Evolutionary conservation across 2,797 vertebrate species (phyloP), one percentile per base, ranked within the genome.

Genomic region (Mycteria americana): DNA sequence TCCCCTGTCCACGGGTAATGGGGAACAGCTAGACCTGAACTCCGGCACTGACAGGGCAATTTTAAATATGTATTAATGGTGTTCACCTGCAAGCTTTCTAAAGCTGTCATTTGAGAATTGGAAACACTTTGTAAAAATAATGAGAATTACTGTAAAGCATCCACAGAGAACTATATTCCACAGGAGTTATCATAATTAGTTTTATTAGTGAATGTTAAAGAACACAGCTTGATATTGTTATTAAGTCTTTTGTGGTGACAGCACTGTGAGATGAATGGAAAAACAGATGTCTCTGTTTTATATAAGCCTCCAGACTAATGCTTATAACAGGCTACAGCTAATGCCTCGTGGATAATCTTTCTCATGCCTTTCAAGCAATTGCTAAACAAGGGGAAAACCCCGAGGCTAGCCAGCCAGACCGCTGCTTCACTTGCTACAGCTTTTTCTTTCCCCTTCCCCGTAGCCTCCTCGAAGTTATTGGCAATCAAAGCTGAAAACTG

Each of bases 401-500:
- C 0, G 12, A 65, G 56, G 45, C 81, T 33, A 41, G 56, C 64
- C 64, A 91, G 80, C 48, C 65, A 63, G 86, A 23, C 31, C 5
- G 3, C 68, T 74, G 18, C 67, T 79, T 64, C 70, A 50, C 59
- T 85, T 72, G 43, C 75, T 33, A 35, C 41, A 59, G 27, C 37
- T 84, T 94, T 86, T 81, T 50, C 65, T 37, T 72, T n/a, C 67
- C n/a, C 68, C 48, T 93, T 94, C 63, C 75, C 85, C 79, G 65
- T 28, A 17, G 24, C 50, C 24, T 89, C 83, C 92, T 93, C 85
- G 54, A 82, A 73, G 60, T 63, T 57, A 70, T 9, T 64, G 63
- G 91, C 95, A 95, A 92, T 95, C 92, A 97, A 93, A 96, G 92
- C 94, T 97, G 92, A 97, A 96, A 97, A 97, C 91, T 92, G 97